Conservation (phyloP, 2,888 invertebrate genomes). For the Chymomyza procnemis region DNA sequence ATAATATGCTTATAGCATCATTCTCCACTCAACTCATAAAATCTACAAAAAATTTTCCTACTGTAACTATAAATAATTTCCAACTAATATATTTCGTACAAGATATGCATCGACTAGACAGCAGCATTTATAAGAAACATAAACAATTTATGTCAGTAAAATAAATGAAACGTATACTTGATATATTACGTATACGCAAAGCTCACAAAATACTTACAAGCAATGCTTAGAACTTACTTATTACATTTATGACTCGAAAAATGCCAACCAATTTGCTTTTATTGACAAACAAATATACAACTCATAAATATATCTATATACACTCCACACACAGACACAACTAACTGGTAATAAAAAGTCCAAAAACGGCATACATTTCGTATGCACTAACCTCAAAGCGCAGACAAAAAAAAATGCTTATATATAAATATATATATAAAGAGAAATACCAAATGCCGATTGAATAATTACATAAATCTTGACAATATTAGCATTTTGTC, state of each 20-base stretch:
- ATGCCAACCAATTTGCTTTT: constrained; percentile 19
- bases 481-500: constrained; percentile 58
- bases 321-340: neutral
- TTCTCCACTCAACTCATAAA: neutral
- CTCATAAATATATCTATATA: neutral
- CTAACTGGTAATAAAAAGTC: constrained; percentile 28
- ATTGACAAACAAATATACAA: neutral
- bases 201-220: neutral
- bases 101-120: neutral
- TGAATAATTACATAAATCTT: constrained; percentile 73
- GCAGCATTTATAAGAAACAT: neutral
- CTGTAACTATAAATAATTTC: neutral
- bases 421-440: constrained; percentile 17
- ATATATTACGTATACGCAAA: neutral
- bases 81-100: neutral
- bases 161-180: neutral
- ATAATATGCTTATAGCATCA: neutral
- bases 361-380: constrained; percentile 54
- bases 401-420: constrained; percentile 16
- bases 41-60: neutral
- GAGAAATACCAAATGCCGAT: constrained; percentile 52
- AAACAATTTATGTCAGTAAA: neutral
- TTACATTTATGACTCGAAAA: neutral
- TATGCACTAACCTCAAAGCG: constrained; percentile 26
- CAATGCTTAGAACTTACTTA: neutral